Conservation (phyloP, 2,797 vertebrate species). For the Periparus ater region DNA sequence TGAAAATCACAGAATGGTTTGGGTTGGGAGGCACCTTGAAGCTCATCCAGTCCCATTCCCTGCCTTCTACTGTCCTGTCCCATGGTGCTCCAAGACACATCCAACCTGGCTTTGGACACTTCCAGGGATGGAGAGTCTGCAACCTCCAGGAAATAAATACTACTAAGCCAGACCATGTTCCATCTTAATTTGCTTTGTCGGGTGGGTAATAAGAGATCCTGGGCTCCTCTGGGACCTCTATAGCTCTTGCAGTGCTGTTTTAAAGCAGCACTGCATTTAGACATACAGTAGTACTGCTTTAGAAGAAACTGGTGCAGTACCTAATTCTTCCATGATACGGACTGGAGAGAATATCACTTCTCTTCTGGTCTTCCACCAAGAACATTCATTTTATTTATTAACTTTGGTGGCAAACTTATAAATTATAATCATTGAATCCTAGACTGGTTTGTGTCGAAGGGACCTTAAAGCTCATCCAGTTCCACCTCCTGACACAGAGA, state of each 20-base stretch:
- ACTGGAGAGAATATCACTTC: background rate
- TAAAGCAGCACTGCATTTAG: background rate
- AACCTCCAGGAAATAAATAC: background rate
- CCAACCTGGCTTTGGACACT: background rate
- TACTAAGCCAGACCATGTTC: background rate
- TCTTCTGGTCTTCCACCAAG: background rate
- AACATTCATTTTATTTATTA: background rate
- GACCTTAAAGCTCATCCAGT: background rate
- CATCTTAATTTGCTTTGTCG: background rate
- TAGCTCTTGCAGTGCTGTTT: background rate
- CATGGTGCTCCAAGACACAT: accelerated
- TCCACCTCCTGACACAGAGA: background rate
- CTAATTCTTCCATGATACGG: background rate
- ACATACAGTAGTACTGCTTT: background rate
- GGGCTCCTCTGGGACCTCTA: background rate
- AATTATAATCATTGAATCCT: background rate
- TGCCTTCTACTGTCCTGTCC: accelerated
- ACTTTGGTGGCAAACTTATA: background rate
- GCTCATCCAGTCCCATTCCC: background rate
- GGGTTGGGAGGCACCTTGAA: background rate
- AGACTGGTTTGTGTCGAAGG: background rate
- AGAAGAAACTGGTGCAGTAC: background rate
- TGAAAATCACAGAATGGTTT: background rate
- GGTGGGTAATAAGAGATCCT: background rate
- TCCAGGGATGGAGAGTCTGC: background rate